These are phyloP conservation scores for Strigamia maritima DNA, from an alignment of 2,888 invertebrate genomes.

Conservation along the genomic window DNA sequence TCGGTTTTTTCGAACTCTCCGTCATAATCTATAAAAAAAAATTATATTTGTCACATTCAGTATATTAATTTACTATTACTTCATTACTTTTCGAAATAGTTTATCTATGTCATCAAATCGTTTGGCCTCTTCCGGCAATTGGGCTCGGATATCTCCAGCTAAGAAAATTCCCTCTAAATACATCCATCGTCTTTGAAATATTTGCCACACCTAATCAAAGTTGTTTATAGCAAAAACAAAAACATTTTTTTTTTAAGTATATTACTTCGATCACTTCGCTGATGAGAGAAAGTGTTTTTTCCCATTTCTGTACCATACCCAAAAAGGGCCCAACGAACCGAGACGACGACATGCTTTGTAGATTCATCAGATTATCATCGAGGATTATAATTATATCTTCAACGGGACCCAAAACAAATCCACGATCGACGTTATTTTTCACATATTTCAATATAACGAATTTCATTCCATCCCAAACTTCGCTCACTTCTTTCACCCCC, in stretches of 20 bases:
- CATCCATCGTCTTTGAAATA: slow-evolving; percentile 84
- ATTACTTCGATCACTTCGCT: slow-evolving; percentile 74
- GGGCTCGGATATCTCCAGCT: slow-evolving; percentile 79
- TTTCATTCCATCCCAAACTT: slow-evolving; percentile 57
- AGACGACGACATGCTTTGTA: slow-evolving; percentile 73
- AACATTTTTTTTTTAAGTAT: neutral
- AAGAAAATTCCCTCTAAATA: slow-evolving; percentile 90
- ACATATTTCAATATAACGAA: slow-evolving; percentile 54
- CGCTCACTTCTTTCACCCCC: slow-evolving; percentile 76
- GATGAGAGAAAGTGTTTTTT: slow-evolving; percentile 71
- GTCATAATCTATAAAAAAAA: slow-evolving; percentile 67
- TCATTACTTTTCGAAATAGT: slow-evolving; percentile 71
- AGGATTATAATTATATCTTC: slow-evolving; percentile 77
- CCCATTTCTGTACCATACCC: slow-evolving; percentile 78
- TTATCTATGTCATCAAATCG: slow-evolving; percentile 87
- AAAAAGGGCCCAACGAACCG: slow-evolving; percentile 85
- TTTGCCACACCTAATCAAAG: slow-evolving; percentile 64
- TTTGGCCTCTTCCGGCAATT: slow-evolving; percentile 83
- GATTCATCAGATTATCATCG: slow-evolving; percentile 84
- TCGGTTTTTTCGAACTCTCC: slow-evolving; percentile 74
- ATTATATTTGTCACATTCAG: too few species aligned
- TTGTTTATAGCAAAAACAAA: too few species aligned
- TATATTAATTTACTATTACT: too few species aligned
- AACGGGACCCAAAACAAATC: slow-evolving; percentile 73
- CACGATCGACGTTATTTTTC: slow-evolving; percentile 69